Evolutionary conservation across 2,888 invertebrate genomes (phyloP).

Genomic region (Aleiodes leptofemur): DNA sequence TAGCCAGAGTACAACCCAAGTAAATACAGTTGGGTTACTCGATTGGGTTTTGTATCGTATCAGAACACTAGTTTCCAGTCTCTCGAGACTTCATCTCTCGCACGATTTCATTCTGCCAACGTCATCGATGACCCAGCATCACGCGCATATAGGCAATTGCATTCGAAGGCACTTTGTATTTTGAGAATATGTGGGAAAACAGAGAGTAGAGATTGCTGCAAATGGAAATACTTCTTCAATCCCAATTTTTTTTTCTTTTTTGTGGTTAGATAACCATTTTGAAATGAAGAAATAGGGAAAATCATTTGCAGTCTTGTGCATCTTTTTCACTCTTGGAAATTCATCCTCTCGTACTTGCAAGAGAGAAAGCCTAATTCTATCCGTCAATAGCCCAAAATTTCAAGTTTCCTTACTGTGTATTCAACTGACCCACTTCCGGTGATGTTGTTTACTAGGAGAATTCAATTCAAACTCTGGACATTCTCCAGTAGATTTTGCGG

Average conservation of each 20-base stretch:
- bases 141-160: neutral
- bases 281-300: no score
- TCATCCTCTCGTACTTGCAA: neutral
- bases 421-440: constrained; percentile 61
- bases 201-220: no score
- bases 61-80: constrained; percentile 33
- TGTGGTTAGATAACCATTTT: no score
- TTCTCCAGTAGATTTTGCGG: constrained; percentile 25
- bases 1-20: neutral
- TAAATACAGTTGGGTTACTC: constrained; percentile 18
- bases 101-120: constrained; percentile 45
- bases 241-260: no score
- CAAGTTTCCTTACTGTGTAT: constrained; percentile 24
- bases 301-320: no score
- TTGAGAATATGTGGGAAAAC: constrained; percentile 13
- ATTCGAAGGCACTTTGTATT: constrained; percentile 16
- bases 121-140: constrained; percentile 48
- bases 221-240: no score
- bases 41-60: constrained; percentile 39
- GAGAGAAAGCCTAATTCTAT: constrained; percentile 53
- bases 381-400: constrained; percentile 38
- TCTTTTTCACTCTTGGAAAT: no score
- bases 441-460: constrained; percentile 24
- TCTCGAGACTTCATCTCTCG: constrained; percentile 37
- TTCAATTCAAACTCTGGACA: constrained; percentile 28